Evolutionary conservation across 2,888 invertebrate genomes (phyloP).

Genomic region (Limenitis camilla): DNA sequence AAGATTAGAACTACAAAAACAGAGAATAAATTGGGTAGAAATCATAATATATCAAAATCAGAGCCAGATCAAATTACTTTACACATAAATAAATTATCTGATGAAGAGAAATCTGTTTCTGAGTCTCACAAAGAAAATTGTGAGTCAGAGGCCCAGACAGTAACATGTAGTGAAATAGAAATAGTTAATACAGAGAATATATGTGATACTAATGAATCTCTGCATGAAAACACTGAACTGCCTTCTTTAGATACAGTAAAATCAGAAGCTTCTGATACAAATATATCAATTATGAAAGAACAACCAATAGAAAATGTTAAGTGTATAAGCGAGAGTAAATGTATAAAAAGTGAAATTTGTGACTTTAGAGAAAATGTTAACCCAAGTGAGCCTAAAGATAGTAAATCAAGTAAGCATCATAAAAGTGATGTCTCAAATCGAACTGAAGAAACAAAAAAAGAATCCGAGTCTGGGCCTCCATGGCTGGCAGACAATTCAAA

Average conservation of each 20-base stretch:
- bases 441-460: slow-evolving; percentile 57
- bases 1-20: slow-evolving; percentile 50
- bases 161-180: slow-evolving; percentile 37
- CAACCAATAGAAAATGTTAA: slow-evolving; percentile 43
- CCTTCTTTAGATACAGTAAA: slow-evolving; percentile 30
- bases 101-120: slow-evolving; percentile 35
- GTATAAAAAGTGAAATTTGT: slow-evolving; percentile 63
- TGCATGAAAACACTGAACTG: slow-evolving; percentile 38
- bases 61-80: slow-evolving; percentile 45
- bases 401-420: slow-evolving; percentile 53
- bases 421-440: slow-evolving; percentile 52
- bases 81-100: slow-evolving; percentile 34
- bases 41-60: slow-evolving; percentile 44
- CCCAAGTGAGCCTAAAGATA: slow-evolving; percentile 62
- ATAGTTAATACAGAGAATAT: slow-evolving; percentile 37
- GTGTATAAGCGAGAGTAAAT: slow-evolving; percentile 50
- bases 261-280: slow-evolving; percentile 35
- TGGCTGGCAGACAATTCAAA: slow-evolving; percentile 66
- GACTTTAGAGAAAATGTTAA: slow-evolving; percentile 72
- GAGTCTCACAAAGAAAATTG: slow-evolving; percentile 35
- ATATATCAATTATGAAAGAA: slow-evolving; percentile 38
- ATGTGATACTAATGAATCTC: slow-evolving; percentile 62
- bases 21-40: slow-evolving; percentile 48
- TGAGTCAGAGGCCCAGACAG: slow-evolving; percentile 32
- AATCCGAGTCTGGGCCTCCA: slow-evolving; percentile 53